Evolutionary conservation across 2,888 invertebrate species (phyloP).

Genomic region (Nipponacmea schrenckii): DNA sequence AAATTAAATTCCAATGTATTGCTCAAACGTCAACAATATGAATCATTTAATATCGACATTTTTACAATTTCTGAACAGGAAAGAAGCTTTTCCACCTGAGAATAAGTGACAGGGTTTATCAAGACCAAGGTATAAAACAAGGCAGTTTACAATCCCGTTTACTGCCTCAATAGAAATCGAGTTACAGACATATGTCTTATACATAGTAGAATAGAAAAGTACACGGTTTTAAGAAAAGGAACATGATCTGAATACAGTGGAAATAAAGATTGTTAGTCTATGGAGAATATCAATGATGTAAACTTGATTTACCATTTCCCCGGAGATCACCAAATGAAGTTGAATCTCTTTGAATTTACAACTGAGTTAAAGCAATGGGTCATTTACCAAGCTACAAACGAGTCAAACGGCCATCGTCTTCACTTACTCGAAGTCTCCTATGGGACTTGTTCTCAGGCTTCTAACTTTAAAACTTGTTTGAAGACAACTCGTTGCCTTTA

Average conservation of each 20-base stretch:
- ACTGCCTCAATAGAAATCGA: no score
- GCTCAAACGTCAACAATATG: no score
- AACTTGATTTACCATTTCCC: slow-evolving; percentile 3
- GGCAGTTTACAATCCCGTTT: no score
- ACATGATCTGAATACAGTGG: not conserved
- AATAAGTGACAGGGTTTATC: no score
- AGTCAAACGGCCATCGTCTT: not conserved
- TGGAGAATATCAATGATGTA: slow-evolving; percentile 4
- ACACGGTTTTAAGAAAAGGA: not conserved
- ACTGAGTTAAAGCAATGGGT: not conserved
- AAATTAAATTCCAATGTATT: no score
- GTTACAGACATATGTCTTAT: no score
- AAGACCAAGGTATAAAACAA: no score
- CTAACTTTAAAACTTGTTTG: not conserved
- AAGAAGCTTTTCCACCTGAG: no score
- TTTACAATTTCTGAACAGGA: no score
- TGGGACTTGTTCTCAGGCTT: not conserved
- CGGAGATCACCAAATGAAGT: not conserved
- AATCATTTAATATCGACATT: no score
- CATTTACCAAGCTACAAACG: slow-evolving; percentile 1
- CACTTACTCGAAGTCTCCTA: not conserved
- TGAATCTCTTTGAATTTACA: not conserved
- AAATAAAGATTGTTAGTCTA: not conserved
- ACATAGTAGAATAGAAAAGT: no score
- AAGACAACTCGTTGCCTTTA: not conserved